Evolutionary conservation across 2,113 vertebrate genomes (phyloP), one percentile per base, ranked within the genome.

Genomic region (Nothocercus julius): DNA sequence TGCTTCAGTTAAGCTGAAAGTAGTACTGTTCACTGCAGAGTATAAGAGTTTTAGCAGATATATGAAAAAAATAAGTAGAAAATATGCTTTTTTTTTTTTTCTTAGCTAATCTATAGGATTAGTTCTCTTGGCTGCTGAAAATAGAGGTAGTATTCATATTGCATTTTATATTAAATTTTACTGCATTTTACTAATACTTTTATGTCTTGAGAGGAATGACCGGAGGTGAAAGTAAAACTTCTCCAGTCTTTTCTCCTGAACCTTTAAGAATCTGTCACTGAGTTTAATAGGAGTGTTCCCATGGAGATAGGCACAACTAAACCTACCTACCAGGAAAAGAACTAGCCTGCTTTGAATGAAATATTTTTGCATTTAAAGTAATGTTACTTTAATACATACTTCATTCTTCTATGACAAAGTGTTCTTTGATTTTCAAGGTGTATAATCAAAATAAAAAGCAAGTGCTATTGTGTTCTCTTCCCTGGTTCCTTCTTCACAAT

Each of bases 261-360:
- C 81, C 94, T 94, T 92, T 86, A 88, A 87, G 95, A 94, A 92
- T 79, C 83, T 92, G 90, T 84, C 92, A 92, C 54, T 94, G 92
- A 94, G 90, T 94, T 95, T 96, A 96, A 89, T 77, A 93, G 54
- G 63, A 94, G 63, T 66, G 92, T 95, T 96, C 93, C 95, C 94
- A 97, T 96, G 95, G 92, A 92, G 95, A 96, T 95, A 96, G 95
- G 86, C 80, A 89, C 77, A 82, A 92, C 80, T 73, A 93, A 79
- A n/a, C 82, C 94, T 90, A 93, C 87, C 74, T 90, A 93, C 90
- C 92, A 91, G 91, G 75, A 94, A 90, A 82, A 89, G 54, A 87
- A 91, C 30, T 87, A 89, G 95, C 86, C 92, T 95, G 68, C 81
- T 95, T 92, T 92, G 88, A 96, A 92, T 84, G 51, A 96, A 92